These are phyloP conservation scores for Styela clava DNA, from an alignment of 23 tunicate genomes.

Conservation along the genomic window DNA sequence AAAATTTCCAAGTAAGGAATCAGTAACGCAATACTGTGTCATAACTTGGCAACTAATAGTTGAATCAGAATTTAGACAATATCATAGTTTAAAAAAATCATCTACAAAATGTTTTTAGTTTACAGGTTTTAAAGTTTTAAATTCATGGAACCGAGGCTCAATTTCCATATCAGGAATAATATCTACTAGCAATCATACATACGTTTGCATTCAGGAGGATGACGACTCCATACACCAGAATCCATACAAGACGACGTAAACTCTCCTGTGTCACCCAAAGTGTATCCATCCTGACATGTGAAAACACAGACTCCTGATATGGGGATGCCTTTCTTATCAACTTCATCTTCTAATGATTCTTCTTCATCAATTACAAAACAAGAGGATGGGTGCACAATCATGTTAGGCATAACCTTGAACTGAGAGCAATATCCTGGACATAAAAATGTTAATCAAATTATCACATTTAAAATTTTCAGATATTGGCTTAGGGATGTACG, in stretches of 20 bases:
- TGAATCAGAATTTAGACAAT: too few relatives aligned
- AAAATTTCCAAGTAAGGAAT: too few relatives aligned
- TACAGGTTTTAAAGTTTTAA: too few relatives aligned
- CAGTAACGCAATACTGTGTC: too few relatives aligned
- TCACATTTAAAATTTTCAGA: background rate
- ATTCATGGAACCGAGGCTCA: too few relatives aligned
- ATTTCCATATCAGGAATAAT: too few relatives aligned
- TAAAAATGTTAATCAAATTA: background rate
- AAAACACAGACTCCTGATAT: conserved; percentile 34
- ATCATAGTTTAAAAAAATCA: too few relatives aligned
- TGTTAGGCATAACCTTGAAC: conserved; percentile 25
- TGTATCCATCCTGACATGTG: conserved; percentile 58
- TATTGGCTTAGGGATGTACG: conserved; percentile 14
- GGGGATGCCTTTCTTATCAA: conserved; percentile 23
- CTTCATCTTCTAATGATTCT: background rate
- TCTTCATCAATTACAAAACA: conserved; percentile 28
- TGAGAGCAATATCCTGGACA: conserved; percentile 12
- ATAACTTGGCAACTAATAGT: too few relatives aligned
- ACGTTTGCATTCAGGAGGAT: conserved; percentile 57
- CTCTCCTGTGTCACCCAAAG: conserved; percentile 19
- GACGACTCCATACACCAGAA: conserved; percentile 40
- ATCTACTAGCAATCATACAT: too few relatives aligned
- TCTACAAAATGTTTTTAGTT: too few relatives aligned
- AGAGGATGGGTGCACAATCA: conserved; percentile 40
- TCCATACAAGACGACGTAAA: conserved; percentile 41